Base-by-base conservation (phyloP, 2,113 vertebrate genomes). In the Cololabis saira region DNA sequence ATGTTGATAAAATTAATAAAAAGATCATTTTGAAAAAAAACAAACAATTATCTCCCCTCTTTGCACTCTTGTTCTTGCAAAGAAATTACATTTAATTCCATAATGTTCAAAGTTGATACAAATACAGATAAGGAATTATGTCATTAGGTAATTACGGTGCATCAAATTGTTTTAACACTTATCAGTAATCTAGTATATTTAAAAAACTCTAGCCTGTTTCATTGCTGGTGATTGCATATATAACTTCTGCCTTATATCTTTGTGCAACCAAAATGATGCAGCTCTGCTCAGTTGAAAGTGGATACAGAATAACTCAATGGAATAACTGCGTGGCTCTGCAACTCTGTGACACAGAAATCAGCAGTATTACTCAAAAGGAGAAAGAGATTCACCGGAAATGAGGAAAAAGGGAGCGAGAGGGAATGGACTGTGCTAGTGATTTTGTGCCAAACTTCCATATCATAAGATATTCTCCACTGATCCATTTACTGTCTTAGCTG, bases 271-370 rank as follows among this genome's bases (percentile, higher is more conserved):
- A 80, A 74, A 68, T 67, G 81, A 78, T 76, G 74, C 73, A 45
- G 45, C 37, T 81, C 69, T 71, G 5, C 74, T 59, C 61, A 33
- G 27, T 62, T 37, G 40, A 30, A 19, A 76, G 68, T 47, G 66
- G 64, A 59, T 45, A 17, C n/a, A 19, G 70, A 43, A 67, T 89
- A 87, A 89, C 79, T 87, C 83, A 71, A 78, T 84, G 71, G 72
- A 90, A 89, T 81, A 87, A 89, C 30, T 90, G 87, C 84, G 59
- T 54, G 75, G 73, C 83, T 87, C 81, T 81, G 89, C 89, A 87
- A 84, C 83, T 84, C 80, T 76, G 74, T 72, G 74, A 70, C 70
- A 24, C 60, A 56, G 30, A 82, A 80, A 80, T 89, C 85, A 90
- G 89, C 89, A 86, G 48, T 82, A 84, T 82, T 81, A 58, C 62